Evolutionary conservation across 2,797 vertebrate species (phyloP), one percentile per base, ranked within the genome.

Genomic region (Pterois miles): DNA sequence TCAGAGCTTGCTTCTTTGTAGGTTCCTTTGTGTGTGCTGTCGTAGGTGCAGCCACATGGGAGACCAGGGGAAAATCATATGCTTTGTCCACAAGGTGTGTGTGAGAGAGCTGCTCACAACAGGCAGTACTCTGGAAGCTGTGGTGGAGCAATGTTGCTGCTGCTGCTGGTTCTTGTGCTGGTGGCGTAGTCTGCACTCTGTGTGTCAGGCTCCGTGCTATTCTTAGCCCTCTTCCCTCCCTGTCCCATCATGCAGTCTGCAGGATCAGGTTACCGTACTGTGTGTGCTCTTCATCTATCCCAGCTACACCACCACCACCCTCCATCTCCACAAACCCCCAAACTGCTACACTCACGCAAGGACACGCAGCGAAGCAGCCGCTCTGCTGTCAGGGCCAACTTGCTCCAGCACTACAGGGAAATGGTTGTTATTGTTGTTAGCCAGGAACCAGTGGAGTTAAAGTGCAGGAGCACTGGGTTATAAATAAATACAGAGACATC

Each of bases 211-310:
- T 84, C 74, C 5, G 25, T 72, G 86, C 92, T 95, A 94, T 94
- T 94, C 89, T 94, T 93, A 93, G 91, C 81, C 12, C 54, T 53
- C 73, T 82, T 89, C 82, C 85, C 87, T 89, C 91, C 83, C 78
- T 73, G 82, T 89, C 90, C 91, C 87, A 77, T 91, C 81, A 89
- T 93, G 93, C 93, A 93, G 89, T 92, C 82, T 76, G 82, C 88
- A n/a, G 87, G 90, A 91, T 95, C 93, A 80, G 86, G 92, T 94
- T 93, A 92, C 92, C 13, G 60, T 85, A 83, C 85, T 87, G 84
- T 71, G 80, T 78, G 86, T 65, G 89, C 81, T 82, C 66, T 79
- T 64, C 82, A 76, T 81, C 87, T 82, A 53, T 75, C 70, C 60
- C 71, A 54, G 65, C 70, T 74, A 67, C 72, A 62, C 43, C 31